These are phyloP conservation scores for Aix galericulata DNA, from an alignment of 2,113 vertebrate species.

Conservation along the genomic window DNA sequence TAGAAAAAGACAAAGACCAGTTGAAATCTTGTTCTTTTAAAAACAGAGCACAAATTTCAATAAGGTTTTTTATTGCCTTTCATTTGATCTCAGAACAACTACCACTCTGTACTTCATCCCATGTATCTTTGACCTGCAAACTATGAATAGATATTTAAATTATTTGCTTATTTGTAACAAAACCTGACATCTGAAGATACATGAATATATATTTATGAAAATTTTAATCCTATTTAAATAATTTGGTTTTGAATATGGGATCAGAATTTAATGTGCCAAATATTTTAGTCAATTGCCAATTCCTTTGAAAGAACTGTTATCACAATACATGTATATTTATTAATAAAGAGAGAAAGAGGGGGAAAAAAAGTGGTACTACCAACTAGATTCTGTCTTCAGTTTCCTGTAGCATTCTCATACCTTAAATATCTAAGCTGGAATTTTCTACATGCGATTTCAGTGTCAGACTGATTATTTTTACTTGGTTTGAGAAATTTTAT, in stretches of 20 bases:
- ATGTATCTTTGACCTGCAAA: not conserved
- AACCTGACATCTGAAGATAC: not conserved
- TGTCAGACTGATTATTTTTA: not conserved
- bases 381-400: not conserved
- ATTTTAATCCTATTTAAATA: not conserved
- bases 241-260: not conserved
- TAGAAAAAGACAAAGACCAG: not conserved
- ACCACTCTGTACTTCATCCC: conserved; percentile 20
- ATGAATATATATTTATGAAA: not conserved
- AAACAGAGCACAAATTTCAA: not conserved
- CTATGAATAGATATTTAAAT: not conserved
- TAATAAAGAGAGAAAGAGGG: not conserved
- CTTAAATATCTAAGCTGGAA: not conserved
- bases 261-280: not conserved
- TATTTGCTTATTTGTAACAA: not conserved
- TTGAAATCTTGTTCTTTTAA: not conserved
- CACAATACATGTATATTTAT: not conserved
- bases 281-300: not conserved
- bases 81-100: not conserved
- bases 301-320: not conserved
- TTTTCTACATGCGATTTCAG: not conserved
- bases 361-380: not conserved
- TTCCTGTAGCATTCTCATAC: not conserved
- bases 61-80: not conserved
- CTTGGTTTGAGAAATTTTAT: not conserved